Conservation (phyloP, 2,888 invertebrate species). For the Trichogramma dendrolimi region DNA sequence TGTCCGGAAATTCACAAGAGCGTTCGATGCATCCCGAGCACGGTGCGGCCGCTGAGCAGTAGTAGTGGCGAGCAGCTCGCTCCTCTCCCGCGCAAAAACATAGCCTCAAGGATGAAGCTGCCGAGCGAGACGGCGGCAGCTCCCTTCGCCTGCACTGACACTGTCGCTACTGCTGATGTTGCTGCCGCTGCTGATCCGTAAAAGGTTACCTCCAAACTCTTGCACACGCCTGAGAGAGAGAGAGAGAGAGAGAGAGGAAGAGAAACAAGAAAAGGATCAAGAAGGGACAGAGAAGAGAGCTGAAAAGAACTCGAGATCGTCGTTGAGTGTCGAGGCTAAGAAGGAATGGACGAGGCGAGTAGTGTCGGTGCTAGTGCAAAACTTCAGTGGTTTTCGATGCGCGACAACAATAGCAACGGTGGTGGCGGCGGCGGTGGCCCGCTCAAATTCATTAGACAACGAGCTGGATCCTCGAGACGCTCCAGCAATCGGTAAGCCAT, state of each 20-base stretch:
- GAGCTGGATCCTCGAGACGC: not conserved
- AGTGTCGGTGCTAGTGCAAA: conserved; percentile 37
- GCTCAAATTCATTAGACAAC: conserved; percentile 43
- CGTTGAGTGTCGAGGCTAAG: not conserved
- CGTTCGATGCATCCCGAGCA: too few relatives aligned
- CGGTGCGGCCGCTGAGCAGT: too few relatives aligned
- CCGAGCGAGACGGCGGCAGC: too few relatives aligned
- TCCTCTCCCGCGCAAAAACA: too few relatives aligned
- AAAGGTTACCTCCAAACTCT: too few relatives aligned
- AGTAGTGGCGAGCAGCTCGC: too few relatives aligned
- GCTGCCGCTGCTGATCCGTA: too few relatives aligned
- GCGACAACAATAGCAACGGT: conserved; percentile 27
- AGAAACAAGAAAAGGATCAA: not conserved
- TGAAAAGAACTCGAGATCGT: not conserved
- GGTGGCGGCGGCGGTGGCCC: conserved; percentile 32
- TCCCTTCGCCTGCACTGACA: too few relatives aligned
- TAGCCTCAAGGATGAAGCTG: too few relatives aligned
- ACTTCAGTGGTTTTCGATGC: conserved; percentile 43
- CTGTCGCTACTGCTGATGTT: too few relatives aligned
- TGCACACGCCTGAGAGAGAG: not conserved
- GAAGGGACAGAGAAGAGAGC: not conserved
- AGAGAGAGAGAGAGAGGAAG: not conserved
- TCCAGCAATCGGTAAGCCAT: not conserved
- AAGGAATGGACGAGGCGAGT: conserved; percentile 42
- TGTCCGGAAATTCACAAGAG: too few relatives aligned